These are phyloP conservation scores for Carcinoscorpius rotundicauda DNA, from an alignment of 1,140 invertebrate genomes.

Conservation along the genomic window DNA sequence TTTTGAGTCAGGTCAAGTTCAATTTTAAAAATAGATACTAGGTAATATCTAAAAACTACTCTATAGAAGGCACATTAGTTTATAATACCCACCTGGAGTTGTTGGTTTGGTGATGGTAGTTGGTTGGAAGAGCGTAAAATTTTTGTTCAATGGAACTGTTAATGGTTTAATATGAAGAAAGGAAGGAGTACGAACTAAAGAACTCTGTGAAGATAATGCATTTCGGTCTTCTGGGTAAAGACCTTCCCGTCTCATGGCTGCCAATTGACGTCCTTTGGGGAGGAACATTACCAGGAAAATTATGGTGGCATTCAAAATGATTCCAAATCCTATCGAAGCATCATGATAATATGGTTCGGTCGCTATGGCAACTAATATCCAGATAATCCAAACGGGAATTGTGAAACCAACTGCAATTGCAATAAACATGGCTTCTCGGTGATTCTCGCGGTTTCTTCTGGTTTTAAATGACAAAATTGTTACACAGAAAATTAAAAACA, in stretches of 20 bases:
- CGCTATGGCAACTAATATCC: conserved; percentile 54
- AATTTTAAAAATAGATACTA: too few species aligned
- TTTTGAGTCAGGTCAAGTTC: too few species aligned
- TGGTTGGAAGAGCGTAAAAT: conserved; percentile 16
- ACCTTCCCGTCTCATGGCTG: conserved; percentile 69
- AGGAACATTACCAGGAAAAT: conserved; percentile 88
- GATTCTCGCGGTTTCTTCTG: conserved; percentile 75
- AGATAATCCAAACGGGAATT: conserved; percentile 74
- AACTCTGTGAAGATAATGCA: conserved; percentile 47
- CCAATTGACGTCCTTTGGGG: conserved; percentile 62
- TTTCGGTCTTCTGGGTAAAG: conserved; percentile 59
- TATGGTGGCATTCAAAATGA: conserved; percentile 63
- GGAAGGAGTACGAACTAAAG: conserved; percentile 63
- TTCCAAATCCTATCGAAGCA: conserved; percentile 73
- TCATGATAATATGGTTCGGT: conserved; percentile 49
- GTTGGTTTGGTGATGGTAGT: conserved; percentile 14
- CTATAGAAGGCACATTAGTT: too few species aligned
- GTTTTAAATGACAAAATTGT: conserved; percentile 61
- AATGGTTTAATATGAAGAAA: conserved; percentile 82
- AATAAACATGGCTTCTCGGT: conserved; percentile 78
- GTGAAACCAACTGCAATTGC: conserved; percentile 67
- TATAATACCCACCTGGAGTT: conserved; percentile 11
- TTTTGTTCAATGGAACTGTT: conserved; percentile 10
- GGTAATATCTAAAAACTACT: too few species aligned
- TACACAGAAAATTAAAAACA: conserved; percentile 69